Base-by-base conservation (phyloP, 2,113 vertebrate genomes). In the Apeltes quadracus region DNA sequence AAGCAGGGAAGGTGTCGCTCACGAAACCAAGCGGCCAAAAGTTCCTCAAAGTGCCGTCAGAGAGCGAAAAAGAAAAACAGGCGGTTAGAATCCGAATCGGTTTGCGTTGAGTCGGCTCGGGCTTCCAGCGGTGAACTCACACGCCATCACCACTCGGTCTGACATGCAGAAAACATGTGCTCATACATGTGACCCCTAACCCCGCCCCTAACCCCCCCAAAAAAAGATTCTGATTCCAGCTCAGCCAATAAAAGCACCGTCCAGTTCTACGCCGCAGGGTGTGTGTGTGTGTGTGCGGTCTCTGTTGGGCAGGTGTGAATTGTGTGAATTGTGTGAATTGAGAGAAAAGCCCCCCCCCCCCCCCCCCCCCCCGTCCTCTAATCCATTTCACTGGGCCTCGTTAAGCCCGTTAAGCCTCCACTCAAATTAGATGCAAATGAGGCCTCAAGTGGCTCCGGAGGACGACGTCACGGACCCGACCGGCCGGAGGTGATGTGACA, bases 391-490 rank as follows among this genome's bases (percentile, higher is more conserved):
- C 63, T 76, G 65, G 38, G 56, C 81, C 76, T 85, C 29, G 76
- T 89, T 91, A 84, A 88, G 86, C 81, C 82, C 68, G 83, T 81
- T 87, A 85, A 88, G 82, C 69, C 84, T 87, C 79, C 82, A 84
- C 88, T 89, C 82, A 92, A 90, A 92, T 90, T 87, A 92, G 84
- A 92, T 92, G 91, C 89, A 92, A 92, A 92, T 91, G 85, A 92
- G 88, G 75, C 86, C 87, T 92, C 85, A 77, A 92, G 91, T 91
- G 89, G 84, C 77, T 86, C 85, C 84, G 80, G n/a, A 86, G 86
- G 82, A 90, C 78, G 86, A 87, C 91, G 81, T 89, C 87, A 91
- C 67, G 32, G 82, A 78, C 87, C 58, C 65, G 84, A 85, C 87
- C 83, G 84, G 80, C 91, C 89, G 54, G 84, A 88, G 86, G 88